Conservation (phyloP, 2,888 invertebrate genomes). For the Anodontia alba region DNA sequence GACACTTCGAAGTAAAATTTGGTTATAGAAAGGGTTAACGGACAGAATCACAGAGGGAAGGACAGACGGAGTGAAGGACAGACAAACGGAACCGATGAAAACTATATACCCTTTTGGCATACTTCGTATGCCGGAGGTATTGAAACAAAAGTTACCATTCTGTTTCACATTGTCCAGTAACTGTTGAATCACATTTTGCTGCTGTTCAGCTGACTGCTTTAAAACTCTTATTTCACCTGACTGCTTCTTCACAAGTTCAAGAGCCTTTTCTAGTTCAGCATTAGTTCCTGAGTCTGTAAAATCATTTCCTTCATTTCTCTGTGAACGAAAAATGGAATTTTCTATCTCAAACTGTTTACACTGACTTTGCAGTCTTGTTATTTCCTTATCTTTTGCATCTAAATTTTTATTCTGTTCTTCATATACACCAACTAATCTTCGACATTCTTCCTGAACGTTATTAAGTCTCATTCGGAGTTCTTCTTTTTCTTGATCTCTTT, state of each 20-base stretch:
- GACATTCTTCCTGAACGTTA: conserved; percentile 37
- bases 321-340: conserved; percentile 38
- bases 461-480: conserved; percentile 27
- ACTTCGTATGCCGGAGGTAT: too few relatives aligned
- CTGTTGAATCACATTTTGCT: conserved; percentile 34
- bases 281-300: conserved; percentile 9
- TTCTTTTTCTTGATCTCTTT: conserved; percentile 32
- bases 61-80: too few relatives aligned
- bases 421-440: conserved; percentile 14
- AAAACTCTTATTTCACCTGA: conserved; percentile 31
- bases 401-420: conserved; percentile 32
- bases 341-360: conserved; percentile 55
- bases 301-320: conserved; percentile 44
- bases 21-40: too few relatives aligned
- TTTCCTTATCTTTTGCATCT: conserved; percentile 30
- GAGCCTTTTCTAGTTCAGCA: conserved; percentile 32
- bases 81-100: too few relatives aligned
- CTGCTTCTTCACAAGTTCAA: conserved; percentile 35
- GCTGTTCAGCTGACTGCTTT: conserved; percentile 37
- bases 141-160: neutral
- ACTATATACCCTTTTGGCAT: too few relatives aligned
- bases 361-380: conserved; percentile 38
- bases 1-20: too few relatives aligned
- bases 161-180: neutral
- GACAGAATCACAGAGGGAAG: too few relatives aligned